phyloP scores from a whole-genome alignment of 2,888 invertebrate genomes.

The Lasioglossum marginatum region DNA sequence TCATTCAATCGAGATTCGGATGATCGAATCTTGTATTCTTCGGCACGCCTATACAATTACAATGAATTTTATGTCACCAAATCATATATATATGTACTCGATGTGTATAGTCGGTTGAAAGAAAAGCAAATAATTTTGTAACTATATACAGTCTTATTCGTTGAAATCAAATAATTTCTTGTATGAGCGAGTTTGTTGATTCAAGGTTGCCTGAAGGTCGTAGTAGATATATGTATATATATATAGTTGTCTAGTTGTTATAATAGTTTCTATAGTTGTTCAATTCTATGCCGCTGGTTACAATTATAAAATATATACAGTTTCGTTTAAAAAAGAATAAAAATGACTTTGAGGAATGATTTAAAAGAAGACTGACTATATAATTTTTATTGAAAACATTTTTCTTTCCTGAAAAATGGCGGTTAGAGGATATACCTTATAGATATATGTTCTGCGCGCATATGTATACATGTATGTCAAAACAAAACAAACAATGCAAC shows the following conservation, averaged over 20 bases:
- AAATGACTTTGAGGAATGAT: neutral
- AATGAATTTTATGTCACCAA: neutral
- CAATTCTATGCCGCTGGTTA: neutral
- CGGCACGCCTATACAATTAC: neutral
- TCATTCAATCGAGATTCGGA: neutral
- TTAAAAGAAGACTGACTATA: neutral
- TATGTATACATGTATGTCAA: neutral
- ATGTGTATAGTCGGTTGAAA: neutral
- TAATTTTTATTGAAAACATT: neutral
- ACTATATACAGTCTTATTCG: neutral
- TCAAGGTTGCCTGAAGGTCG: neutral
- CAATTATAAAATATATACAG: neutral
- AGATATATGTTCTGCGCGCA: neutral
- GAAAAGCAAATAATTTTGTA: neutral
- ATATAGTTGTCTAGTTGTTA: too few relatives aligned
- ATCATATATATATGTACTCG: neutral
- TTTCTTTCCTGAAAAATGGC: neutral
- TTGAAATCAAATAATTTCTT: neutral
- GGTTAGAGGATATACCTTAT: neutral
- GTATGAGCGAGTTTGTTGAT: neutral
- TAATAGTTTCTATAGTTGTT: too few relatives aligned
- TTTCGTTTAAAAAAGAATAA: neutral
- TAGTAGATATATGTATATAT: too few relatives aligned
- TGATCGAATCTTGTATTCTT: neutral
- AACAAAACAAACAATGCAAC: constrained; percentile 43